Conservation (phyloP, 2,888 invertebrate genomes). For the Scrobipalpa atriplicella region DNA sequence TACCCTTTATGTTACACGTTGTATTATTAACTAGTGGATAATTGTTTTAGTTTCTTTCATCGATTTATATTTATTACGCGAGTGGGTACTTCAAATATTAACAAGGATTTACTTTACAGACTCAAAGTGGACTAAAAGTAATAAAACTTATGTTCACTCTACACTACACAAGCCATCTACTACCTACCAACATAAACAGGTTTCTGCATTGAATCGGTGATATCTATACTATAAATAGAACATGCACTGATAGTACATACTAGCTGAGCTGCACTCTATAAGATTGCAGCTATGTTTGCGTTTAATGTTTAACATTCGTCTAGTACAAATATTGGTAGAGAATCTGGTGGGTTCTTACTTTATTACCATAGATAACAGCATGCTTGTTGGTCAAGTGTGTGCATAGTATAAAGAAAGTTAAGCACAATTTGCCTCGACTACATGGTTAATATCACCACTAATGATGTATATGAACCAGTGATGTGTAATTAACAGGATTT, state of each 20-base stretch:
- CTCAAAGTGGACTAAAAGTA: neutral
- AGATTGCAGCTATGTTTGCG: neutral
- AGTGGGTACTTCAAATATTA: neutral
- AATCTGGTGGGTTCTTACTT: neutral
- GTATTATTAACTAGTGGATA: too few relatives aligned
- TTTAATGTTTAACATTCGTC: constrained; percentile 2
- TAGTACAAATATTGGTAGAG: constrained; percentile 5
- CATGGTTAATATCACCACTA: too few relatives aligned
- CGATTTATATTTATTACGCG: neutral
- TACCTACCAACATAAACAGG: constrained; percentile 19
- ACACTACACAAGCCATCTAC: constrained; percentile 21
- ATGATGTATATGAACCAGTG: too few relatives aligned
- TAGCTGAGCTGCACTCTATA: neutral
- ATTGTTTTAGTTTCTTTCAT: neutral
- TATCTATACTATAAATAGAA: constrained; percentile 22
- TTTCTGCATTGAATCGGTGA: constrained; percentile 24
- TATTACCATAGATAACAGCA: neutral
- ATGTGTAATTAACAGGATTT: too few relatives aligned
- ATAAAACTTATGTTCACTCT: neutral
- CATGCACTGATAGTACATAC: constrained; percentile 17
- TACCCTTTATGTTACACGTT: too few relatives aligned
- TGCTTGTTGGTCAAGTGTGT: too few relatives aligned
- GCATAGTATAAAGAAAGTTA: too few relatives aligned
- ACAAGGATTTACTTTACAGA: neutral
- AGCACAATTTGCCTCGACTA: too few relatives aligned